Evolutionary conservation across 2,797 vertebrate genomes (phyloP).

Genomic region (Chaetophractus vellerosus): DNA sequence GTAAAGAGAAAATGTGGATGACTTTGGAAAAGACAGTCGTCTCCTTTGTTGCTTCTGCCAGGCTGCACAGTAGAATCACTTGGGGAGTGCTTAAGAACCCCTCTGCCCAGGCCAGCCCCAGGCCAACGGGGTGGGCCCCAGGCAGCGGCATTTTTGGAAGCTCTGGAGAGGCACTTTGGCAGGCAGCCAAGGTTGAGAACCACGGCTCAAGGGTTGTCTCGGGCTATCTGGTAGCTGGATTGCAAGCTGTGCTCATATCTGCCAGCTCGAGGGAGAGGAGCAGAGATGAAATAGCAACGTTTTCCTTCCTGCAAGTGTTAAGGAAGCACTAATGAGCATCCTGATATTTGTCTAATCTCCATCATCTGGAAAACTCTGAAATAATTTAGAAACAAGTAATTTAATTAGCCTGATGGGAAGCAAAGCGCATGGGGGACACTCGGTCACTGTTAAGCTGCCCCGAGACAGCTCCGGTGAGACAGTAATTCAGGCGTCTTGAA

Average conservation of each 20-base stretch:
- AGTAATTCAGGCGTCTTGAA: conserved; percentile 72
- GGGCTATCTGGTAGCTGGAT: neutral
- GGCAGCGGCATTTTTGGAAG: too few species aligned
- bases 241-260: neutral
- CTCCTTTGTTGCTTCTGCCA: too few species aligned
- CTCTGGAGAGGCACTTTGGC: too few species aligned
- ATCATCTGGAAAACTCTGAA: conserved; percentile 80
- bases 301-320: neutral
- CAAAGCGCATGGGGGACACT: conserved; percentile 73
- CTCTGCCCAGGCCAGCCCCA: too few species aligned
- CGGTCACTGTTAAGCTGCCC: conserved; percentile 74
- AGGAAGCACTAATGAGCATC: conserved; percentile 72
- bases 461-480: conserved; percentile 47
- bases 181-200: too few species aligned
- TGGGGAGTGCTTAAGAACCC: too few species aligned
- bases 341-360: conserved; percentile 74
- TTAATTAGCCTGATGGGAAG: conserved; percentile 84
- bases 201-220: neutral
- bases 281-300: neutral
- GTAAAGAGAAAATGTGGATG: neutral
- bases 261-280: neutral
- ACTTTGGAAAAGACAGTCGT: neutral
- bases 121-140: too few species aligned
- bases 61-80: too few species aligned
- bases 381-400: conserved; percentile 82